A percentile compares a stretch with the other conserved stretches of the same genome.
Evolutionary conservation across 2,797 vertebrate species (phyloP).

Genomic region (Carduelis carduelis): DNA sequence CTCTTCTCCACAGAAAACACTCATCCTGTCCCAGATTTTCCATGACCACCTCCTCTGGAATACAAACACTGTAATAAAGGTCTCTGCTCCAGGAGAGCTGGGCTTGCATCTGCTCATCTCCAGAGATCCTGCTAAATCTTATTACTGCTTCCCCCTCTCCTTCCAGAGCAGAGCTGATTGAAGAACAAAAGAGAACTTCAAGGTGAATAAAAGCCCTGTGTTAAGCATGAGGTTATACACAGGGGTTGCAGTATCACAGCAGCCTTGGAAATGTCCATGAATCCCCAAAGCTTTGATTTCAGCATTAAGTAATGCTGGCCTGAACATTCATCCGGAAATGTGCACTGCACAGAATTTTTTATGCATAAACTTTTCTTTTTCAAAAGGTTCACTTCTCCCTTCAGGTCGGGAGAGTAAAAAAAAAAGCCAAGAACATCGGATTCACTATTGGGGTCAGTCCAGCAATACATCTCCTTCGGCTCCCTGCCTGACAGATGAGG

Average conservation of each 20-base stretch:
- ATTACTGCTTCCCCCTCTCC: neutral
- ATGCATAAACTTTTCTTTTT: conserved; percentile 34
- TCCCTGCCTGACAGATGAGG: conserved; percentile 35
- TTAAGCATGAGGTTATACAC: conserved; percentile 21
- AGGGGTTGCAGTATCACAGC: neutral
- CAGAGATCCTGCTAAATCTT: neutral
- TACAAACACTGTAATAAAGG: neutral
- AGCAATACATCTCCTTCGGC: conserved; percentile 41
- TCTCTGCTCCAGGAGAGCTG: neutral
- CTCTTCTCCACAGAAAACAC: neutral
- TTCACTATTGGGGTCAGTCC: conserved; percentile 37
- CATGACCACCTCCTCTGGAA: neutral
- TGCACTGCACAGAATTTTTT: neutral
- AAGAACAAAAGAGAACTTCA: conserved; percentile 30
- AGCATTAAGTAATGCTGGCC: conserved; percentile 14
- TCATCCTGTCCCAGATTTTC: neutral
- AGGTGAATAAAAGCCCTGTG: conserved; percentile 37
- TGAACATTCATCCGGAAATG: conserved; percentile 36
- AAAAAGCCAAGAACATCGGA: conserved; percentile 2
- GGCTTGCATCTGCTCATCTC: neutral
- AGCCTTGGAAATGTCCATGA: conserved; percentile 41
- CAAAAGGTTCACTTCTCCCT: conserved; percentile 30
- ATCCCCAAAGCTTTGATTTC: conserved; percentile 52
- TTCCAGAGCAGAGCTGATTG: neutral
- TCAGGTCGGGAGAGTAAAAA: neutral